phyloP scores from a whole-genome alignment of 2,113 vertebrate genomes.

The Larimichthys polyactis region DNA sequence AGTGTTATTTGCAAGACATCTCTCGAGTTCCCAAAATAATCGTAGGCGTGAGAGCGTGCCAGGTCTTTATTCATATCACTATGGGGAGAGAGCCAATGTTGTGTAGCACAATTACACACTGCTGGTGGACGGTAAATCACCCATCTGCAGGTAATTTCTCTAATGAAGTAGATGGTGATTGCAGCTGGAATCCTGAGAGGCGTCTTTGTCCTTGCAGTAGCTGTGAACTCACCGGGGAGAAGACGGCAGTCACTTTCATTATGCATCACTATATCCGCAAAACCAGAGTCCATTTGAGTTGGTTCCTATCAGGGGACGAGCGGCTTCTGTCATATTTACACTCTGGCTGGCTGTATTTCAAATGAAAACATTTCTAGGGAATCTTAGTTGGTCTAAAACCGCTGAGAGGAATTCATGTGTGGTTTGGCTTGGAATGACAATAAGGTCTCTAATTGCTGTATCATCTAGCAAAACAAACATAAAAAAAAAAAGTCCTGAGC shows the following conservation, averaged over 20 bases:
- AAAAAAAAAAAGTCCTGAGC: not conserved
- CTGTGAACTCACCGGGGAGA: slow-evolving; percentile 23
- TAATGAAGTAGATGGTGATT: slow-evolving; percentile 72
- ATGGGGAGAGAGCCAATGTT: slow-evolving; percentile 29
- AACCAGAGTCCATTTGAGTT: slow-evolving; percentile 23
- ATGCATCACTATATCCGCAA: slow-evolving; percentile 8
- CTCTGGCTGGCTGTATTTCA: slow-evolving; percentile 6
- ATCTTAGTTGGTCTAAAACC: not conserved
- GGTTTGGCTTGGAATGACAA: not conserved
- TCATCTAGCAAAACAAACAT: slow-evolving; percentile 7
- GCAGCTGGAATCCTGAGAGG: slow-evolving; percentile 54
- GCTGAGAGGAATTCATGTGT: not conserved
- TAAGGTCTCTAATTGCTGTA: not conserved
- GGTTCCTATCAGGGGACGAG: not conserved
- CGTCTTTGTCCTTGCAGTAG: slow-evolving; percentile 32
- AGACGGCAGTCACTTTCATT: slow-evolving; percentile 35
- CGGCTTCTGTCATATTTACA: not conserved
- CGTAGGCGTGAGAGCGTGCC: not conserved
- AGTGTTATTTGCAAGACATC: not conserved
- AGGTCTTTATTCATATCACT: slow-evolving; percentile 12
- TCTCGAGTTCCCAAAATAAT: slow-evolving; percentile 17
- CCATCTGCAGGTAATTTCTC: slow-evolving; percentile 67
- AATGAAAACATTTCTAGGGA: not conserved
- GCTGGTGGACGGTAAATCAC: slow-evolving; percentile 45
- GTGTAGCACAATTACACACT: slow-evolving; percentile 37